phyloP scores from a whole-genome alignment of 2,888 invertebrate genomes.

The Ornithoptera alexandrae region DNA sequence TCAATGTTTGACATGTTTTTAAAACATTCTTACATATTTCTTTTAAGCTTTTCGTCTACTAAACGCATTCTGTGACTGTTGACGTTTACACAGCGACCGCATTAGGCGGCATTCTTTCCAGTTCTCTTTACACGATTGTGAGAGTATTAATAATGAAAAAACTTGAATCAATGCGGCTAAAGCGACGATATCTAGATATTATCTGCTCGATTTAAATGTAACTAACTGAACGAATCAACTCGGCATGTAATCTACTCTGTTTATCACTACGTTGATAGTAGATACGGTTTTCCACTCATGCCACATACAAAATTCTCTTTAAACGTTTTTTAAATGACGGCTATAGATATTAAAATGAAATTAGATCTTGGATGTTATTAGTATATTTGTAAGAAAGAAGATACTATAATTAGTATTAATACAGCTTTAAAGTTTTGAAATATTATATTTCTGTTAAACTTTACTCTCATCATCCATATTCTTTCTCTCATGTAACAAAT shows the following conservation, averaged over 20 bases:
- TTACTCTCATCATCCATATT: too few species aligned
- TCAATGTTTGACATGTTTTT: background rate
- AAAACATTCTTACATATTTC: slow-evolving; percentile 2
- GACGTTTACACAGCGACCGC: background rate
- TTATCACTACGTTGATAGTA: slow-evolving; percentile 5
- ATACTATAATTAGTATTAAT: too few species aligned
- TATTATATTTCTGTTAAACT: too few species aligned
- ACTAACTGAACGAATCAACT: background rate
- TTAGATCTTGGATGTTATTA: background rate
- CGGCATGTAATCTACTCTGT: slow-evolving; percentile 10
- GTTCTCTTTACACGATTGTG: background rate
- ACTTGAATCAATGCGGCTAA: slow-evolving; percentile 13
- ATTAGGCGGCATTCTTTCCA: background rate
- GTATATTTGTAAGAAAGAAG: background rate
- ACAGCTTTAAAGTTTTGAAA: too few species aligned
- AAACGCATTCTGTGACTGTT: background rate
- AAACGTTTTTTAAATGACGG: background rate
- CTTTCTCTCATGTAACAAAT: too few species aligned
- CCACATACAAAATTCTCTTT: background rate
- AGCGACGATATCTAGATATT: slow-evolving; percentile 2
- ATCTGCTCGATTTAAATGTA: slow-evolving; percentile 7
- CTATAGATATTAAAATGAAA: background rate
- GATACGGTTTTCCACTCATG: background rate
- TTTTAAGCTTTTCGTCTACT: background rate
- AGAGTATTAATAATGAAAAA: background rate